Evolutionary conservation across 2,113 vertebrate species (phyloP), one percentile per base, ranked within the genome.

Genomic region (Alosa alosa): DNA sequence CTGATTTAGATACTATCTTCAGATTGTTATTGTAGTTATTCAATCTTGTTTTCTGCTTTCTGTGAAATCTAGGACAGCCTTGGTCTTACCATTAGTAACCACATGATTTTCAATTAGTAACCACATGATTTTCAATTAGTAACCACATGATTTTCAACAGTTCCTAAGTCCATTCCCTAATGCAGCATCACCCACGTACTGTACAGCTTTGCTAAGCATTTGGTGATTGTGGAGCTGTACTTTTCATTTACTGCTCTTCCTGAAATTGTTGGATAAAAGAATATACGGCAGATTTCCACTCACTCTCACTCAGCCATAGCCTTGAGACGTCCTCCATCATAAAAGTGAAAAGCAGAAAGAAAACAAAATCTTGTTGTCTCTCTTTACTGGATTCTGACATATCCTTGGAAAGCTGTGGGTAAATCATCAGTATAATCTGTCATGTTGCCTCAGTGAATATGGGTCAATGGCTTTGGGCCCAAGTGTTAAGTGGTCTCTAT

Each of bases 401-500:
- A 20, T 82, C 81, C 41, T 49, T 25, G 44, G 7, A 47, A 45
- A 47, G 81, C 46, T 49, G n/a, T 47, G 17, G 72, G 31, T 78
- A 78, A 39, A 36, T 78, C 72, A 39, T 78, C 31, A 78, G 36
- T 78, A 52, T 52, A 78, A 78, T 36, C 81, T 82, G 81, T 17
- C 81, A 49, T 82, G 46, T 45, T 82, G 13, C 46, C 39, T 46
- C n/a, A 49, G 17, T 50, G 50, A 83, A 83, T 83, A 83, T 84
- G 83, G 83, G 83, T 64, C 83, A 64, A 17, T 84, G 83, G 52
- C 50, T 64, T 44, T 60, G 55, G 83, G 55, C 83, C 83, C 10
- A 55, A 41, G 83, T 83, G 82, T 84, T 55, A 45, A 84, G 55
- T 60, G 83, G 81, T 60, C 60, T 60, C 55, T 41, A 84, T 84